Conservation (phyloP, 2,797 vertebrate species). For the Typhlichthys eigenmanni region DNA sequence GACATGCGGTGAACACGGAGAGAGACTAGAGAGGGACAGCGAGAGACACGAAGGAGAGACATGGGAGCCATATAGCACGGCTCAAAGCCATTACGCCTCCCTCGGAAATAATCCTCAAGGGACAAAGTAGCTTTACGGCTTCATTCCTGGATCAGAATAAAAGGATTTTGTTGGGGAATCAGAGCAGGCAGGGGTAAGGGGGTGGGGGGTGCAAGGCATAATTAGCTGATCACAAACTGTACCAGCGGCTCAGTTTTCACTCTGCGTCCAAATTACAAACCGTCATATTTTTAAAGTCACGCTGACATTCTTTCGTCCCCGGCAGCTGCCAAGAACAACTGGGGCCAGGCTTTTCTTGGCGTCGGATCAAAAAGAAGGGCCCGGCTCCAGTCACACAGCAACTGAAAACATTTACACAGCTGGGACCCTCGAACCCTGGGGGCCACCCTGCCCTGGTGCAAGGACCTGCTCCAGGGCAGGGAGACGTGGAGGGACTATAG, state of each 20-base stretch:
- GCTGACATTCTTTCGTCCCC: slow-evolving; percentile 94
- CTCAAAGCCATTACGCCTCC: slow-evolving; percentile 72
- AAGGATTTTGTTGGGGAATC: slow-evolving; percentile 63
- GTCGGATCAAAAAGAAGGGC: slow-evolving; percentile 87
- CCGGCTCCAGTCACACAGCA: slow-evolving; percentile 90
- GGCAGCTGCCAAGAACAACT: slow-evolving; percentile 95
- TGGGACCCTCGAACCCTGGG: slow-evolving; percentile 86
- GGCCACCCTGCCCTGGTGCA: slow-evolving; percentile 81
- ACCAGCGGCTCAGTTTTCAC: slow-evolving; percentile 87
- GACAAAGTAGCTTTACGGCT: slow-evolving; percentile 72
- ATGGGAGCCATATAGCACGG: slow-evolving; percentile 61
- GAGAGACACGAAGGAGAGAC: slow-evolving; percentile 45
- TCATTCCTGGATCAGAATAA: slow-evolving; percentile 83
- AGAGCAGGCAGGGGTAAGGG: slow-evolving; percentile 13
- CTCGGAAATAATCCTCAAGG: slow-evolving; percentile 72
- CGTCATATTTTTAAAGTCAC: slow-evolving; percentile 93
- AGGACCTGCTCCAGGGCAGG: slow-evolving; percentile 55
- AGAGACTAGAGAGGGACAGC: slow-evolving; percentile 7
- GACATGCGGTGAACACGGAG: not conserved
- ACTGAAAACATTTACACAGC: slow-evolving; percentile 99
- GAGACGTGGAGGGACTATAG: not conserved
- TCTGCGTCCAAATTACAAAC: slow-evolving; percentile 89
- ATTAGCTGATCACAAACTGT: slow-evolving; percentile 87
- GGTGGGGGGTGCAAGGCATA: slow-evolving; percentile 68
- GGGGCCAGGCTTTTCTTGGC: slow-evolving; percentile 91